phyloP scores from a whole-genome alignment of 2,797 vertebrate species.

The Eulemur coronatus region DNA sequence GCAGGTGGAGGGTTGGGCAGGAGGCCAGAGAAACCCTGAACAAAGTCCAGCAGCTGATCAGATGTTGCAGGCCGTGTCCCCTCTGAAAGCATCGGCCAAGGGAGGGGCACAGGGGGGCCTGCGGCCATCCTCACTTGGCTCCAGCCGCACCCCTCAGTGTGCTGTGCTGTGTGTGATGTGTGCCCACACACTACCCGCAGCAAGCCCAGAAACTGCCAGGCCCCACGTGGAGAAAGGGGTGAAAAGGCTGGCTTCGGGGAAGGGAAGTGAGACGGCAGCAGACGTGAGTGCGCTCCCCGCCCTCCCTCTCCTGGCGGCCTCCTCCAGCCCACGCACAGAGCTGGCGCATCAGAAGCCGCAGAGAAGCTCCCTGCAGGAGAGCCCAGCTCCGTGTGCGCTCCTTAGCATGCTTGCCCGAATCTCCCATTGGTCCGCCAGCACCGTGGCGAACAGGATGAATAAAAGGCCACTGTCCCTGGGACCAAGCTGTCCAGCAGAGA shows the following conservation, averaged over 20 bases:
- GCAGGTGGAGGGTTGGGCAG: background rate
- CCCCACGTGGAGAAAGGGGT: background rate
- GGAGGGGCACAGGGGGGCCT: background rate
- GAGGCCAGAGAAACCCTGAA: background rate
- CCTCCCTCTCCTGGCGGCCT: background rate
- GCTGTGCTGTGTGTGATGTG: background rate
- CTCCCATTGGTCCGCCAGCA: background rate
- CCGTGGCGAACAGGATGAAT: background rate
- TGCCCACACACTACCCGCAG: fast-evolving
- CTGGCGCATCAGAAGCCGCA: background rate
- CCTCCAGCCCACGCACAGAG: background rate
- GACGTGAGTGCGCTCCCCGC: fast-evolving
- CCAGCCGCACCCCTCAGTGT: background rate
- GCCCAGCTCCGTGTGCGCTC: background rate
- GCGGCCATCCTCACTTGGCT: background rate
- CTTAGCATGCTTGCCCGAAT: background rate
- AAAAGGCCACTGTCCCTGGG: background rate
- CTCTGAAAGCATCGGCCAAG: background rate
- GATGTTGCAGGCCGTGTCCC: fast-evolving
- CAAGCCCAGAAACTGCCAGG: background rate
- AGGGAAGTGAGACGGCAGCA: background rate
- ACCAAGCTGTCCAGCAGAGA: background rate
- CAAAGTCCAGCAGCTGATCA: background rate
- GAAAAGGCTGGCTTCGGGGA: background rate
- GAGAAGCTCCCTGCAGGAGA: background rate